Base-by-base conservation (phyloP, 1,140 invertebrate species). In the Philopotamus ludificatus region DNA sequence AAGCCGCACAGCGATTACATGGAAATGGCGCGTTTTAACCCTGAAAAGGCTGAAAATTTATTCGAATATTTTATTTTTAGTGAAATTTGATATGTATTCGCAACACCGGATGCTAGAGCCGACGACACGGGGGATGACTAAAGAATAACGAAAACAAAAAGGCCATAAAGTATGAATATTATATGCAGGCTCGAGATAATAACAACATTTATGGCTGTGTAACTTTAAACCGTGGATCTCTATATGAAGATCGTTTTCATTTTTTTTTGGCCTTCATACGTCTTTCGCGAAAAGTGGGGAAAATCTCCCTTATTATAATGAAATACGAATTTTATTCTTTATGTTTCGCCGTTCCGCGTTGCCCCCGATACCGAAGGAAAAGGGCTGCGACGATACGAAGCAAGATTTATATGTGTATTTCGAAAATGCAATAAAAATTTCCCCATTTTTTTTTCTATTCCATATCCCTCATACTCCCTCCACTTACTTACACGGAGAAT, bases 221-320 rank as follows among this genome's bases (percentile, higher is more conserved):
- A 57, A 57, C 53, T 57, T 34, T 57, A 57, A 34, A 34, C 4
- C 53, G n/a, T 57, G 53, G n/a, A n/a, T n/a, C n/a, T n/a, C n/a
- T n/a, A n/a, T n/a, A n/a, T n/a, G n/a, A n/a, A n/a, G n/a, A n/a
- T n/a, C n/a, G 12, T 8, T 21, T 18, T 10, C 16, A 39, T 39
- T 34, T 25, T 34, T 26, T 22, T 57, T 12, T 21, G 22, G 20
- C 9, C 53, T 57, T 15, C 10, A 57, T 26, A 26, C 20, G 12
- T 12, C 28, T 7, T 34, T 12, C 4, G 12, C 12, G 28, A n/a
- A n/a, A 12, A 34, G 28, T 4, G 28, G 4, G 28, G 28, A 34
- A 34, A 34, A 34, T 34, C 28, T 34, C 12, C 28, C 28, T 55
- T 34, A 55, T 55, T 34, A 25, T 55, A 55, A 55, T 55, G 26